Conservation (phyloP, 1,140 invertebrate genomes). For the Dryas iulia region DNA sequence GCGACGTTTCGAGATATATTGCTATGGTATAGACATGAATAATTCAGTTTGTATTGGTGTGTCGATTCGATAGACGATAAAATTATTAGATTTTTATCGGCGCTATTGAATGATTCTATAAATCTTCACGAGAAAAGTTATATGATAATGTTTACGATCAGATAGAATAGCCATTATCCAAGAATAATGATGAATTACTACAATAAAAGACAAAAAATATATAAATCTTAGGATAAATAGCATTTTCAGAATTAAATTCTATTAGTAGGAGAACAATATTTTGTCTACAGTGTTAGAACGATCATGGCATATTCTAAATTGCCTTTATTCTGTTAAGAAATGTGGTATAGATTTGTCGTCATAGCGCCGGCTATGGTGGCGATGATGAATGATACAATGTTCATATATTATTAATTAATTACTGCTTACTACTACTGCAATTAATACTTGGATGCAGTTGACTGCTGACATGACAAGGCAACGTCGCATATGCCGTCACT, state of each 20-base stretch:
- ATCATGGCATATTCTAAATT: neutral
- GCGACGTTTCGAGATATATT: slow-evolving; percentile 21
- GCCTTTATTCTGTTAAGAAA: neutral
- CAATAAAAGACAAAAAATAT: neutral
- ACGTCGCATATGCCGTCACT: slow-evolving; percentile 42
- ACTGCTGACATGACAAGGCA: slow-evolving; percentile 60
- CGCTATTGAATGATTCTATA: slow-evolving; percentile 19
- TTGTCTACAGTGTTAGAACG: neutral
- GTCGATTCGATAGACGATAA: slow-evolving; percentile 31
- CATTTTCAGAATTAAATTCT: too few species aligned
- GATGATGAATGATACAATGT: slow-evolving; percentile 60
- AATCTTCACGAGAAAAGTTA: slow-evolving; percentile 8
- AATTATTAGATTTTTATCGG: slow-evolving; percentile 34
- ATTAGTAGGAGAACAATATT: too few species aligned
- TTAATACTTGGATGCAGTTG: slow-evolving; percentile 72
- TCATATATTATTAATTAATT: slow-evolving; percentile 73
- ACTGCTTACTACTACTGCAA: slow-evolving; percentile 63
- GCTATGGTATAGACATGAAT: slow-evolving; percentile 29
- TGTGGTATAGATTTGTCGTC: neutral
- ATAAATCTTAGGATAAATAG: too few species aligned
- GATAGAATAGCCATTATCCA: neutral
- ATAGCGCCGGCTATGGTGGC: slow-evolving; percentile 28
- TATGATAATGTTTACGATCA: neutral
- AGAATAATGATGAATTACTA: neutral
- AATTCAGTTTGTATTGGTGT: slow-evolving; percentile 30